Percentiles rank a stretch among this genome's conserved stretches.
Conservation (phyloP, 2,888 invertebrate genomes). For the Trichopoda pennipes region DNA sequence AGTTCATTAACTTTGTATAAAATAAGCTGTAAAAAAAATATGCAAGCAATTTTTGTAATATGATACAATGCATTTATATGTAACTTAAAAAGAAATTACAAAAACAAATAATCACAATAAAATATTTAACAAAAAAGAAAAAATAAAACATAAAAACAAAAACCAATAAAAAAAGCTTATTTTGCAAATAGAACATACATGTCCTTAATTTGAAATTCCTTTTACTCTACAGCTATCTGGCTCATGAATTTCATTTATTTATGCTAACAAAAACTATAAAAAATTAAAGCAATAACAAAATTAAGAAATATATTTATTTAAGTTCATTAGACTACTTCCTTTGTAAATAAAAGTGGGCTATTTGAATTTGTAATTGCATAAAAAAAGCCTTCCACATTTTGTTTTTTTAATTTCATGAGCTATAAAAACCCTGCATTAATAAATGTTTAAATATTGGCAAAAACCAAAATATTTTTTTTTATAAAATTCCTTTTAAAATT, state of each 20-base stretch:
- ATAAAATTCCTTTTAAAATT: not conserved
- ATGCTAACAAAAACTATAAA: not conserved
- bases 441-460: not conserved
- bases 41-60: conserved; percentile 59
- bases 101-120: conserved; percentile 25
- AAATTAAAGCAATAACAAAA: not conserved
- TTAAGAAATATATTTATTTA: not conserved
- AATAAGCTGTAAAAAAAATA: conserved; percentile 34
- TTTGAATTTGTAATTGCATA: not conserved
- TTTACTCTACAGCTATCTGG: no score
- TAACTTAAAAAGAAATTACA: conserved; percentile 1
- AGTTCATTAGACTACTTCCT: not conserved
- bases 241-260: no score
- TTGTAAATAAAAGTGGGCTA: not conserved
- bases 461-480: not conserved
- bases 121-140: conserved; percentile 13
- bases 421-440: not conserved
- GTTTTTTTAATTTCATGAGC: not conserved
- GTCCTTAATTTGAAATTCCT: conserved; percentile 36
- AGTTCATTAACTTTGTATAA: conserved; percentile 44
- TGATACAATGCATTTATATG: conserved; percentile 49
- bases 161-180: conserved; percentile 59
- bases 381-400: not conserved
- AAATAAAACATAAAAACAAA: no score
- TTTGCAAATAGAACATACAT: conserved; percentile 49